Conservation (phyloP, 2,888 invertebrate genomes). For the Saturnia pavonia region DNA sequence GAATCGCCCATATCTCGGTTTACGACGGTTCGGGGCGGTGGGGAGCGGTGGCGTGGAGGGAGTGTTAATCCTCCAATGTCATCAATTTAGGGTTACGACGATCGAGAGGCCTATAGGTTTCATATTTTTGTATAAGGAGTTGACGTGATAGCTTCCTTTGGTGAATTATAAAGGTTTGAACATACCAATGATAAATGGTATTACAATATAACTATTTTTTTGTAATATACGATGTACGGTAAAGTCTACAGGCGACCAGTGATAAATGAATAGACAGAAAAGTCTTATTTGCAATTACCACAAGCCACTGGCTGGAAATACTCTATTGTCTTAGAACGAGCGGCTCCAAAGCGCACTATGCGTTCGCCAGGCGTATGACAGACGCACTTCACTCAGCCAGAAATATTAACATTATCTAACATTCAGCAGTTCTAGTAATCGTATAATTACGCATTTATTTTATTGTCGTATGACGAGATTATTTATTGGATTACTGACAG, state of each 20-base stretch:
- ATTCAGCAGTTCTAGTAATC: not conserved
- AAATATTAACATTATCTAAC: not conserved
- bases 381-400: not conserved
- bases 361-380: not conserved
- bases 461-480: too few species aligned
- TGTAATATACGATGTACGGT: too few species aligned
- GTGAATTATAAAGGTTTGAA: not conserved
- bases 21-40: constrained; percentile 30
- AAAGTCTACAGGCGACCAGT: too few species aligned
- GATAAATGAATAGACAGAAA: too few species aligned
- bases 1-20: constrained; percentile 45
- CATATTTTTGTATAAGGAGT: constrained; percentile 12
- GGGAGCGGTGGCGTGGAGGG: constrained; percentile 24
- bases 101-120: constrained; percentile 32
- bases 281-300: not conserved
- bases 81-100: constrained; percentile 61
- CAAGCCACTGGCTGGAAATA: not conserved
- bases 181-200: not conserved
- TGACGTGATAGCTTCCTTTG: constrained; percentile 11
- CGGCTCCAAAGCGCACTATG: too few species aligned
- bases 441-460: too few species aligned
- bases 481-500: too few species aligned
- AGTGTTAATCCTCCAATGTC: constrained; percentile 43
- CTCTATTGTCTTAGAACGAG: not conserved
- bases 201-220: not conserved